These are phyloP conservation scores for Dysmachus trigonus DNA, from an alignment of 2,888 invertebrate species.

Conservation along the genomic window DNA sequence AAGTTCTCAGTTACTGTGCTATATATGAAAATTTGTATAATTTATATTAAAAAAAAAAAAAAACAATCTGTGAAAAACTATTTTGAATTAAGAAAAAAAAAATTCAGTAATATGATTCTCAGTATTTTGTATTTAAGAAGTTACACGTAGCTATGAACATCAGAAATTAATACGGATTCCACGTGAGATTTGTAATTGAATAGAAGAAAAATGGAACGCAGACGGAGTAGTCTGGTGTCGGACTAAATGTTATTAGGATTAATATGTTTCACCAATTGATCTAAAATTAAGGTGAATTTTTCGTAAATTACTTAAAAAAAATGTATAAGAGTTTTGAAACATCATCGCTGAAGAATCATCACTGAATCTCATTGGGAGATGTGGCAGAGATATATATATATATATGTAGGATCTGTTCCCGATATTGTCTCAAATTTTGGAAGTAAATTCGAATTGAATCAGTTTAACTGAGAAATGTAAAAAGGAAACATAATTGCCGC, in stretches of 20 bases:
- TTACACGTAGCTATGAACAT: conserved; percentile 43
- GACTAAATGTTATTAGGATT: conserved; percentile 18
- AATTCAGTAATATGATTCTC: not conserved
- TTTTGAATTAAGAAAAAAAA: not conserved
- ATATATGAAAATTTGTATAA: not conserved
- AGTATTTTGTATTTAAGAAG: not conserved
- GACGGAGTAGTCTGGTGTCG: conserved; percentile 33
- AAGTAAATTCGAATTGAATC: not conserved
- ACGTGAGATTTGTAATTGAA: conserved; percentile 12
- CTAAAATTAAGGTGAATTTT: conserved; percentile 11
- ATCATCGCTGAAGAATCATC: not conserved
- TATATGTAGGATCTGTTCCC: not conserved
- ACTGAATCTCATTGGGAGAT: not conserved
- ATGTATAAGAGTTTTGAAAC: not conserved
- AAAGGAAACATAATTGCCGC: not conserved
- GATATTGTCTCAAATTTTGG: not conserved
- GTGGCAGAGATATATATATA: not conserved
- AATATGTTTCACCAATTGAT: not conserved
- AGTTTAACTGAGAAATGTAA: not conserved
- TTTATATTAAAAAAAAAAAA: not conserved
- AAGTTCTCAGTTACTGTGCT: not conserved
- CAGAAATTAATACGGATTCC: conserved; percentile 51
- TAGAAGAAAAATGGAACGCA: not conserved
- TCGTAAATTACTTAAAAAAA: not conserved
- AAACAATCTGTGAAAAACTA: not conserved